Evolutionary conservation across 2,113 vertebrate genomes (phyloP), one percentile per base, ranked within the genome.

Genomic region (Anguilla japonica): DNA sequence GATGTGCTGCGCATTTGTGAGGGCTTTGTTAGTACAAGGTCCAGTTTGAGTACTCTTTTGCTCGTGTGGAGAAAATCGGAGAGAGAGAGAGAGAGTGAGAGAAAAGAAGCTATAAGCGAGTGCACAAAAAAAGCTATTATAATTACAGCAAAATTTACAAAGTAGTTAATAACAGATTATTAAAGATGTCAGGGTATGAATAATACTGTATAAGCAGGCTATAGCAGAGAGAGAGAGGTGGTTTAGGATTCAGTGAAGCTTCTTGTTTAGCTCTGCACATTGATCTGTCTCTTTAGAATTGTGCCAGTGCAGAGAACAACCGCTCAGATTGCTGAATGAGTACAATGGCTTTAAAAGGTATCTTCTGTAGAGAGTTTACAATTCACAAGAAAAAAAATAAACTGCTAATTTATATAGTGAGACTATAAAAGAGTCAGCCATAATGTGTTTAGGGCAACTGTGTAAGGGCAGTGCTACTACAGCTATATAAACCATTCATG

Each of bases 11-110:
- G 26, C 26, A 71, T 71, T 22, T 78, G n/a, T 43, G 20, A 56
- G 83, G 18, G 39, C 41, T 43, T 75, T 84, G 41, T 75, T 78
- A 22, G 11, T 41, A 67, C 83, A 84, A 84, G 41, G 83, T 84
- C 60, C 57, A 16, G 57, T 9, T 26, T 26, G 6, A 39, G 18
- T 26, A n/a, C 13, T 75, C 43, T n/a, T 4, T 46, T 75, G 63
- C 63, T 40, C 41, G 29, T 40, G 43, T 14, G 13, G 50, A 11
- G 50, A 53, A 11, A 14, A 53, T n/a, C 41, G 41, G 40, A 50
- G 71, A 29, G 26, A 78, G 22, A 20, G 18, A 67, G 18, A 39
- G 18, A 84, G 83, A 2, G 34, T 34, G 34, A 34, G 34, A 34
- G 34, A 34, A 34, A 34, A 34, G 34, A 34, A 34, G 34, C 34